These are phyloP conservation scores for Morpho deidamia DNA, from an alignment of 2,888 invertebrate species.

Conservation along the genomic window DNA sequence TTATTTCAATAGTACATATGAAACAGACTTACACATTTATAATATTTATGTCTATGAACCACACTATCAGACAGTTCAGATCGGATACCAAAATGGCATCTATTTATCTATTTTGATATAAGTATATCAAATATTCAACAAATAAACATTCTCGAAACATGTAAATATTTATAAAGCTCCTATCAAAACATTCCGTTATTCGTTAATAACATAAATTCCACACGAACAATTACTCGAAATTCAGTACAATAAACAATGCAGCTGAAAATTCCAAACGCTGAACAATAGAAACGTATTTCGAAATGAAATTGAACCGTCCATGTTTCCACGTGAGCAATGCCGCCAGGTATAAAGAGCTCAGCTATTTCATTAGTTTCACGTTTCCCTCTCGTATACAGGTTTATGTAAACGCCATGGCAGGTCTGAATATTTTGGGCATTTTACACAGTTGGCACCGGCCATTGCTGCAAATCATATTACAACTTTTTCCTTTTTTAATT, in stretches of 20 bases:
- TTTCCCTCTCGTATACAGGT: slow-evolving; percentile 26
- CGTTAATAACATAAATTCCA: slow-evolving; percentile 1
- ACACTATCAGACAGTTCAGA: too few relatives aligned
- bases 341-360: slow-evolving; percentile 34
- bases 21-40: too few relatives aligned
- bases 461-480: slow-evolving; percentile 9
- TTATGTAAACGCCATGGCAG: slow-evolving; percentile 25
- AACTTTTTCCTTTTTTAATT: slow-evolving; percentile 1
- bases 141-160: too few relatives aligned
- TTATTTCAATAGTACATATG: too few relatives aligned
- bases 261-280: slow-evolving; percentile 27
- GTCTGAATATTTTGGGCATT: slow-evolving; percentile 21
- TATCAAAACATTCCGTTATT: not conserved
- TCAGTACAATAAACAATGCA: slow-evolving; percentile 26
- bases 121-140: too few relatives aligned
- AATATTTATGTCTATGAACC: too few relatives aligned
- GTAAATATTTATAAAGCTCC: too few relatives aligned
- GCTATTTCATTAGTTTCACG: slow-evolving; percentile 36
- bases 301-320: slow-evolving; percentile 49
- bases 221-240: slow-evolving; percentile 9
- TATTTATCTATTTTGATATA: too few relatives aligned
- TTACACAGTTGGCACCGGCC: slow-evolving; percentile 1
- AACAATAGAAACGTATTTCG: slow-evolving; percentile 40
- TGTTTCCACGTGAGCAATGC: slow-evolving; percentile 36
- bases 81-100: too few relatives aligned